These are phyloP conservation scores for Oreochromis spilurus DNA, from an alignment of 2,113 vertebrate genomes.

Conservation along the genomic window DNA sequence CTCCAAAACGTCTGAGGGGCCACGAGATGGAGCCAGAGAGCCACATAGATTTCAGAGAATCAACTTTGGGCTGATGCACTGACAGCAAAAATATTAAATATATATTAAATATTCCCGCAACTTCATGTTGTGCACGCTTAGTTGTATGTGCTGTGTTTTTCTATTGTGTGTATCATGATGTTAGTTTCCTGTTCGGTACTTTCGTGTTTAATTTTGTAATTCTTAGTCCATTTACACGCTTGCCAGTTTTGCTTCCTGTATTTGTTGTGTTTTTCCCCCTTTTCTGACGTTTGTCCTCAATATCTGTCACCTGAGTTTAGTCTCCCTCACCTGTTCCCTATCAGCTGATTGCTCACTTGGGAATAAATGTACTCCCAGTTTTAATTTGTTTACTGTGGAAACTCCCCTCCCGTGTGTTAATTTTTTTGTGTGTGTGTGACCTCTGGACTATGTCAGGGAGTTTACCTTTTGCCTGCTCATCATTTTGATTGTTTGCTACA, in stretches of 20 bases:
- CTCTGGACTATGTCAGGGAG: background rate
- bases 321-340: background rate
- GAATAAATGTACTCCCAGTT: background rate
- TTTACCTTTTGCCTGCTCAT: background rate
- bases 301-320: background rate
- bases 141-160: background rate
- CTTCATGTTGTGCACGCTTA: background rate
- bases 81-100: background rate
- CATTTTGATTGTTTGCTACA: background rate
- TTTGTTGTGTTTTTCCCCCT: background rate
- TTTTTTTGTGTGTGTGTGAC: background rate
- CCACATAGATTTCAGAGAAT: background rate
- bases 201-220: background rate
- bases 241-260: background rate
- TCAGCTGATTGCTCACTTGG: background rate
- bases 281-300: background rate
- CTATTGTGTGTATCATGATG: background rate
- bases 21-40: conserved; percentile 41
- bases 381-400: background rate
- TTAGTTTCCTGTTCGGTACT: background rate
- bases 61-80: background rate
- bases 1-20: background rate
- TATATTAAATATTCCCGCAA: background rate
- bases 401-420: background rate
- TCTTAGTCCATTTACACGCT: background rate